Conservation (phyloP, 2,888 invertebrate genomes). For the Sarcophaga subvicina region DNA sequence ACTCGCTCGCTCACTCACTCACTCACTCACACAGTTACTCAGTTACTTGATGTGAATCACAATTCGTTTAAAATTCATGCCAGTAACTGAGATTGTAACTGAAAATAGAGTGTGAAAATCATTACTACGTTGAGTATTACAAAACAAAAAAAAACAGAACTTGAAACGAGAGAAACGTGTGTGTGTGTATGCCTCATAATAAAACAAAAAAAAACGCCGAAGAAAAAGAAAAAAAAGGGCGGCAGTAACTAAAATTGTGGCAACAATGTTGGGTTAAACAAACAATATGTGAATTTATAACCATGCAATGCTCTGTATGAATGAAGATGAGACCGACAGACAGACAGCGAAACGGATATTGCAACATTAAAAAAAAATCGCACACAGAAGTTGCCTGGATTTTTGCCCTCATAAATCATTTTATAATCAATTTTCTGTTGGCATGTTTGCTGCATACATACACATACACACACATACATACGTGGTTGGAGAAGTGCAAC, state of each 20-base stretch:
- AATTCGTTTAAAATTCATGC: background rate
- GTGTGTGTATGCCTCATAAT: background rate
- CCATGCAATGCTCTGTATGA: background rate
- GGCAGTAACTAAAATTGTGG: conserved; percentile 4
- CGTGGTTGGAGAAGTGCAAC: conserved; percentile 14
- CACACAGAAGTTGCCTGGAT: conserved; percentile 70
- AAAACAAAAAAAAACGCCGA: background rate
- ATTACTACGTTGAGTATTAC: conserved; percentile 25
- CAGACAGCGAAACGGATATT: conserved; percentile 68
- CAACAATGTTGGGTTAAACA: conserved; percentile 40
- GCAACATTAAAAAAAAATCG: conserved; percentile 72
- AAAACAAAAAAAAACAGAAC: background rate
- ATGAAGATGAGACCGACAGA: background rate
- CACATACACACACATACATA: conserved; percentile 1
- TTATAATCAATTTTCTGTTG: conserved; percentile 78
- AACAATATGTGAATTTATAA: conserved; percentile 14
- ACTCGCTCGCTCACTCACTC: no score
- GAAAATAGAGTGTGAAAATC: conserved; percentile 29
- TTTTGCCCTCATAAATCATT: conserved; percentile 75
- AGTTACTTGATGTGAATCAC: background rate
- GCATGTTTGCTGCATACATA: conserved; percentile 70
- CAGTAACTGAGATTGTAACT: conserved; percentile 5
- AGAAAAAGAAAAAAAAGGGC: background rate
- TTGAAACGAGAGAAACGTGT: background rate
- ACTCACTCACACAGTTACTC: background rate